Evolutionary conservation across 2,113 vertebrate species (phyloP), one percentile per base, ranked within the genome.

Genomic region (Zapornia atra): DNA sequence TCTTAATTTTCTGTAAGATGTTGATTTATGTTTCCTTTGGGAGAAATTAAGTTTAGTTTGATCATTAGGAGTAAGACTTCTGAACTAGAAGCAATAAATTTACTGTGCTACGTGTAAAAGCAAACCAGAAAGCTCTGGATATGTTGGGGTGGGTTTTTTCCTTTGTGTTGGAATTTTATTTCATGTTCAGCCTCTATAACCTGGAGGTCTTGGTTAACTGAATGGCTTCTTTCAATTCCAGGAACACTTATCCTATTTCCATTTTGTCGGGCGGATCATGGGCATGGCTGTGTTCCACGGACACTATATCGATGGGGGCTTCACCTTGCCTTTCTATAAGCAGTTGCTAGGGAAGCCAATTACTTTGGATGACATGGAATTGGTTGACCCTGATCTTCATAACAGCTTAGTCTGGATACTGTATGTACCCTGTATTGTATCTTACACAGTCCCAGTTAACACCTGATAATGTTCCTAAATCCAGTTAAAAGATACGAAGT

Each of bases 381-480:
- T 99, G 61, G 99, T 99, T 57, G 99, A 99, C 96, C 99, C 99
- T 15, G 99, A 99, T 97, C 99, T 99, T 93, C 99, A 99, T 96
- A 99, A 99, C 98, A 99, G 99, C 98, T 98, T 99, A 38, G 99
- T 99, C 82, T 99, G 99, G 99, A 99, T 99, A 96, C 98, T 99
- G 99, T 99, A 98, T 36, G 99, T 99, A 97, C 60, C 38, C 7
- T 72, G 33, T 87, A 50, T 84, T 48, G 17, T 40, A 12, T 57
- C 9, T 73, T 53, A 82, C 15, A 12, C 16, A 56, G 12, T 51
- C 65, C 61, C 12, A 5, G 11, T 71, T 81, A 76, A 76, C 9
- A 1, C 1, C 4, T 60, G 18, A 44, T 89, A n/a, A 59, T 57
- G 15, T 50, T 82, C 82, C 61, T 79, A 80, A 92, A 80, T 75